These are phyloP conservation scores for Dromococcyx pavoninus DNA, from an alignment of 2,797 vertebrate species.

Conservation along the genomic window DNA sequence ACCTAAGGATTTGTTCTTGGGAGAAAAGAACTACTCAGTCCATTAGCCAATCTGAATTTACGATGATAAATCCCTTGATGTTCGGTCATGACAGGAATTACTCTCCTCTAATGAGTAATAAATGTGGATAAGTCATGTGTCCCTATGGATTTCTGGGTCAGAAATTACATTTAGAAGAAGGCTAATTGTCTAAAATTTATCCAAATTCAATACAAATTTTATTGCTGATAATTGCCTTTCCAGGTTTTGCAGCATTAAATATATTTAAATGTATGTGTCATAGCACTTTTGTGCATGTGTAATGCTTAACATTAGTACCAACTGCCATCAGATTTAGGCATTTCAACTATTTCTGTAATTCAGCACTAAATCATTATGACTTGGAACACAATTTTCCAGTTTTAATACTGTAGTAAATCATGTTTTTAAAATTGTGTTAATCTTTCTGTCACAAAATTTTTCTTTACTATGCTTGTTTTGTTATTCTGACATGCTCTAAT, in stretches of 20 bases:
- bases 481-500: conserved; percentile 31
- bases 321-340: conserved; percentile 8
- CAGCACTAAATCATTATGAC: conserved; percentile 54
- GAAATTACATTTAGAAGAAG: conserved; percentile 82
- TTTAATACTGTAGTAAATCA: conserved; percentile 26
- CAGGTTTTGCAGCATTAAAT: conserved; percentile 73
- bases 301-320: conserved; percentile 14
- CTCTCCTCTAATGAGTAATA: conserved; percentile 84
- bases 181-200: conserved; percentile 86
- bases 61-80: conserved; percentile 82
- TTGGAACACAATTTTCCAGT: conserved; percentile 47
- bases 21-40: conserved; percentile 74
- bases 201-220: conserved; percentile 86
- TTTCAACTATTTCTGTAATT: conserved; percentile 65
- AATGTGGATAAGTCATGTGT: conserved; percentile 82
- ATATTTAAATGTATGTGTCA: conserved; percentile 74
- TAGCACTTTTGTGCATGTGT: conserved; percentile 35
- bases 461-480: conserved; percentile 9
- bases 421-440: conserved; percentile 40
- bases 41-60: conserved; percentile 82
- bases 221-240: conserved; percentile 79
- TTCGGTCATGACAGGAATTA: conserved; percentile 84
- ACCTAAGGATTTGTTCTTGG: conserved; percentile 68
- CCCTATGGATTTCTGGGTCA: conserved; percentile 79
- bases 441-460: conserved; percentile 17